These are phyloP conservation scores for Yoshiicerus persimilis DNA, from an alignment of 1,140 invertebrate genomes.

Conservation along the genomic window DNA sequence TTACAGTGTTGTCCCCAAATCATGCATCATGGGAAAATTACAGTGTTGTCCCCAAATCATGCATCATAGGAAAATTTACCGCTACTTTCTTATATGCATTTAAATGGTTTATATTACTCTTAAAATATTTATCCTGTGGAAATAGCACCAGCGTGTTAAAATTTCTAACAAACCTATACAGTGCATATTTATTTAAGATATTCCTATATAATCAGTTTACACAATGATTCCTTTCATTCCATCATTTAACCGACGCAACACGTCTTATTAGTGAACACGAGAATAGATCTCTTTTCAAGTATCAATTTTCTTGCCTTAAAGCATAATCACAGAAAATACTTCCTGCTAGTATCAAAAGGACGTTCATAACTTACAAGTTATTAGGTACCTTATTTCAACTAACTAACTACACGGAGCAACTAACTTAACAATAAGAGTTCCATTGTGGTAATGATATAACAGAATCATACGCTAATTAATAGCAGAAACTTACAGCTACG, in stretches of 20 bases:
- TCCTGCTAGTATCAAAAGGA: background rate
- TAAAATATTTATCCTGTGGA: no score
- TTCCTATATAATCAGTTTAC: background rate
- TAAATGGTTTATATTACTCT: no score
- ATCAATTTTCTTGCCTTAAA: background rate
- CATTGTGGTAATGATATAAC: background rate
- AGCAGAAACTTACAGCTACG: no score
- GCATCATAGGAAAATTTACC: no score
- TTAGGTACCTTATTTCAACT: background rate
- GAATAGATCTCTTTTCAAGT: background rate
- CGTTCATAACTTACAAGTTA: background rate
- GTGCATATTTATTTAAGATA: no score
- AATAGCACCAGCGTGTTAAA: no score
- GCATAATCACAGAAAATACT: background rate
- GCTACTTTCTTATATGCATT: no score
- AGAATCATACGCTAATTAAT: constrained; percentile 4
- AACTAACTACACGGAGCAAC: background rate
- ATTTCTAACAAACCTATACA: no score
- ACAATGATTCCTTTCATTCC: background rate
- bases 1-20: no score
- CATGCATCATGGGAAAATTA: no score
- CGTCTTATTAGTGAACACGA: background rate
- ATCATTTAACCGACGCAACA: background rate
- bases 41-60: no score
- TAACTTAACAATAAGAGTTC: background rate